phyloP scores from a whole-genome alignment of 2,888 invertebrate genomes.

The Microctonus aethiopoides region DNA sequence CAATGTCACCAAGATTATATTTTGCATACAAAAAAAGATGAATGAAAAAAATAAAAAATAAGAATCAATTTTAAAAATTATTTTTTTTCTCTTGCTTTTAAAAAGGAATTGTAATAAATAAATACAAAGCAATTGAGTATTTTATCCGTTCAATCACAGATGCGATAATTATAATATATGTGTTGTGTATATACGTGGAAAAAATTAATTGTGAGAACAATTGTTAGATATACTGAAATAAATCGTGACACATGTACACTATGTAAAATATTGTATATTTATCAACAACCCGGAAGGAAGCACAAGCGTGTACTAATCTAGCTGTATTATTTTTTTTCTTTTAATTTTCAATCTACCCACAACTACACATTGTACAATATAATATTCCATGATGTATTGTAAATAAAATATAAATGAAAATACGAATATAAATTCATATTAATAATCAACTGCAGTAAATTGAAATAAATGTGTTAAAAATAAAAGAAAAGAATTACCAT shows the following conservation, averaged over 20 bases:
- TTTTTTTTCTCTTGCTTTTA: not conserved
- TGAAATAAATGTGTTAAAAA: not conserved
- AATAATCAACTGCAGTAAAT: no score
- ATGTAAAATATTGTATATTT: not conserved
- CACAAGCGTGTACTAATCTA: not conserved
- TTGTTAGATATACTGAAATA: not conserved
- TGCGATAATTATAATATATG: not conserved
- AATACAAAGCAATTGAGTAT: no score
- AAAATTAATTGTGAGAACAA: not conserved
- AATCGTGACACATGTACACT: not conserved
- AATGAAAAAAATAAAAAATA: not conserved
- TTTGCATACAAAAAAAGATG: not conserved
- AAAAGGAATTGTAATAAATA: not conserved
- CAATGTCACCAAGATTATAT: not conserved
- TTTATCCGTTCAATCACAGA: no score
- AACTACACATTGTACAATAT: not conserved
- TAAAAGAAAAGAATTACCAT: not conserved
- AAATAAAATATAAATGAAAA: not conserved
- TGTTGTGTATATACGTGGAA: not conserved
- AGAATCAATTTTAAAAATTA: not conserved
- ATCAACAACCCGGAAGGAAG: constrained; percentile 31
- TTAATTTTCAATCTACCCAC: not conserved
- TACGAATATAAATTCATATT: not conserved
- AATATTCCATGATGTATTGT: not conserved
- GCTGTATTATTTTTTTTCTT: constrained; percentile 13